These are phyloP conservation scores for Pitangus sulphuratus DNA, from an alignment of 2,797 vertebrate genomes.

Conservation along the genomic window DNA sequence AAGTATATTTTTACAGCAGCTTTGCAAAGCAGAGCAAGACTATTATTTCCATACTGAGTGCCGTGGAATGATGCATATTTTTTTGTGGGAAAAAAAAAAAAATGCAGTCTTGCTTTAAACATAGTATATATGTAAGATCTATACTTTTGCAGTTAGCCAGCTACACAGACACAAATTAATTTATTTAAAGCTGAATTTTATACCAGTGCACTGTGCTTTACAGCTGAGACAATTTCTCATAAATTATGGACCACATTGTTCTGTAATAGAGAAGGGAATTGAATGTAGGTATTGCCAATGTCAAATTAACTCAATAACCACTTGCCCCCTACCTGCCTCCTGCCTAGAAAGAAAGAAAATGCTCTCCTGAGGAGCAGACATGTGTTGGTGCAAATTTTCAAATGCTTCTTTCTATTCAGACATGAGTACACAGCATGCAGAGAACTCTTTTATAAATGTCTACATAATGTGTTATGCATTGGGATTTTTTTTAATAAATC, in stretches of 20 bases:
- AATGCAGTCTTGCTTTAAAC: background rate
- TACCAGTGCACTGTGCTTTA: background rate
- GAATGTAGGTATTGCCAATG: background rate
- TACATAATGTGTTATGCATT: background rate
- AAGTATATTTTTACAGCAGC: background rate
- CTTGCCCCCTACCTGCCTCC: background rate
- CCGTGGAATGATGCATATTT: background rate
- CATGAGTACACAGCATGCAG: background rate
- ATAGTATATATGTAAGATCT: background rate
- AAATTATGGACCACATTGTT: background rate
- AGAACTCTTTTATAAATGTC: background rate
- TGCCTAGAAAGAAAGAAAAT: background rate
- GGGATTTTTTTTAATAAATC: background rate
- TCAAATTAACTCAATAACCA: background rate
- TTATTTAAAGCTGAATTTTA: background rate
- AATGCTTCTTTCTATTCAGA: background rate
- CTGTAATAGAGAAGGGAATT: background rate
- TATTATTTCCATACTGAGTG: background rate
- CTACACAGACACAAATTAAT: background rate
- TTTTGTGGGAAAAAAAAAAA: background rate
- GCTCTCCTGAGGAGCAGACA: background rate
- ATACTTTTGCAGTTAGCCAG: background rate
- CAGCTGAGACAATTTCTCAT: background rate
- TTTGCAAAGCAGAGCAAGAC: background rate
- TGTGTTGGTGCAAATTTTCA: background rate